Percentiles rank a stretch among this genome's conserved stretches.
Conservation (phyloP, 2,888 invertebrate genomes). For the Tenthredo scrophulariae region DNA sequence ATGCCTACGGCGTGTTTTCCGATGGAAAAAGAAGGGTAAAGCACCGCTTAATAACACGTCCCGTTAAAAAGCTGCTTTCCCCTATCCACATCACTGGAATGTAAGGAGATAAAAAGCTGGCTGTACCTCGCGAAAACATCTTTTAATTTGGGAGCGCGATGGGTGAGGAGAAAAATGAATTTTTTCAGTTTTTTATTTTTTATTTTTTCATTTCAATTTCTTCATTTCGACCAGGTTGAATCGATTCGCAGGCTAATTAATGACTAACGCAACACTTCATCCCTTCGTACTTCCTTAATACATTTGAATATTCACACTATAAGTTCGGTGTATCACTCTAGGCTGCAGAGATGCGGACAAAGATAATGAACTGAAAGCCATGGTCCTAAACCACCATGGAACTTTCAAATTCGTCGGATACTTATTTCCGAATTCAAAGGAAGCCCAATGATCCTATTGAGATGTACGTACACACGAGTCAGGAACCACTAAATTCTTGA, state of each 20-base stretch:
- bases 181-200: background rate
- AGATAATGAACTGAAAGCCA: background rate
- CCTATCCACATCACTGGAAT: background rate
- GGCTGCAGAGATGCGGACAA: background rate
- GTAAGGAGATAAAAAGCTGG: conserved; percentile 33
- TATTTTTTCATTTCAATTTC: background rate
- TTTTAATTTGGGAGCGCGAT: background rate
- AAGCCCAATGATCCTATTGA: conserved; percentile 23
- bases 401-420: background rate
- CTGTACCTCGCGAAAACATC: conserved; percentile 35
- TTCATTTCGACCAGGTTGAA: background rate
- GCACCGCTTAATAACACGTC: conserved; percentile 30
- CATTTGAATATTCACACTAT: background rate
- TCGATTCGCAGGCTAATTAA: conserved; percentile 21
- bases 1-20: background rate
- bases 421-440: conserved; percentile 14
- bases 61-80: conserved; percentile 23
- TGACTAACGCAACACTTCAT: background rate
- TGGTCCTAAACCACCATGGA: background rate
- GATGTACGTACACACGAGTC: conserved; percentile 24
- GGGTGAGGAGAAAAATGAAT: conserved; percentile 25
- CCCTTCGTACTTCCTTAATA: background rate
- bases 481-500: conserved; percentile 23
- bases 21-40: background rate
- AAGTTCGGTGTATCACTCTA: background rate